These are phyloP conservation scores for Oxyura jamaicensis DNA, from an alignment of 2,113 vertebrate species.

Conservation along the genomic window DNA sequence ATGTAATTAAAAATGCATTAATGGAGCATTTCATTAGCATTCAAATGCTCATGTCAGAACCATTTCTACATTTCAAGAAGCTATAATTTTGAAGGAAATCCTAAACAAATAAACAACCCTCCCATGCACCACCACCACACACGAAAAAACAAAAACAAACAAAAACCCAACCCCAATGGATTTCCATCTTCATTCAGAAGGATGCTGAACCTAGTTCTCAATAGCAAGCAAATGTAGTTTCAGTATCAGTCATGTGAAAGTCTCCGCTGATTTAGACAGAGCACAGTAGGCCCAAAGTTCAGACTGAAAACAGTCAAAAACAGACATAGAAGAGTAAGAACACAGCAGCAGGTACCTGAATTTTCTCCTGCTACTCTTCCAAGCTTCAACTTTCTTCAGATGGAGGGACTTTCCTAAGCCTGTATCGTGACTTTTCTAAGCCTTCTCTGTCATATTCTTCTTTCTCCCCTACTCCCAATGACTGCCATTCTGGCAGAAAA, in stretches of 20 bases:
- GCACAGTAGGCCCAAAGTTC: background rate
- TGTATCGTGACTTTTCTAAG: background rate
- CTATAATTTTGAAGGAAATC: background rate
- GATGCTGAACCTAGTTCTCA: background rate
- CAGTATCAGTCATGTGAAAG: background rate
- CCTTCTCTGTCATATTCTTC: background rate
- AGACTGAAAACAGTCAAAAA: background rate
- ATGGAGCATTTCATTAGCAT: background rate
- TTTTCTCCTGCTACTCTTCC: background rate
- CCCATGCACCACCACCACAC: no score
- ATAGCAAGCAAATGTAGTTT: background rate
- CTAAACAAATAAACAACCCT: background rate
- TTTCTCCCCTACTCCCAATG: background rate
- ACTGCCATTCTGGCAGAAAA: background rate
- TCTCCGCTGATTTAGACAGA: background rate
- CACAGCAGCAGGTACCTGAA: background rate
- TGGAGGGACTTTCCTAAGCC: background rate
- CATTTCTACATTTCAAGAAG: background rate
- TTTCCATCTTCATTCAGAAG: background rate
- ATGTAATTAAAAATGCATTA: conserved; percentile 17
- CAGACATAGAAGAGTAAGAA: background rate
- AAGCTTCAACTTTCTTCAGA: background rate
- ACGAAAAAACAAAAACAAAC: background rate
- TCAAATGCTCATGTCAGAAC: background rate
- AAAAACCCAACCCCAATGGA: background rate